phyloP scores from a whole-genome alignment of 2,113 vertebrate species.

The Leuciscus idus region DNA sequence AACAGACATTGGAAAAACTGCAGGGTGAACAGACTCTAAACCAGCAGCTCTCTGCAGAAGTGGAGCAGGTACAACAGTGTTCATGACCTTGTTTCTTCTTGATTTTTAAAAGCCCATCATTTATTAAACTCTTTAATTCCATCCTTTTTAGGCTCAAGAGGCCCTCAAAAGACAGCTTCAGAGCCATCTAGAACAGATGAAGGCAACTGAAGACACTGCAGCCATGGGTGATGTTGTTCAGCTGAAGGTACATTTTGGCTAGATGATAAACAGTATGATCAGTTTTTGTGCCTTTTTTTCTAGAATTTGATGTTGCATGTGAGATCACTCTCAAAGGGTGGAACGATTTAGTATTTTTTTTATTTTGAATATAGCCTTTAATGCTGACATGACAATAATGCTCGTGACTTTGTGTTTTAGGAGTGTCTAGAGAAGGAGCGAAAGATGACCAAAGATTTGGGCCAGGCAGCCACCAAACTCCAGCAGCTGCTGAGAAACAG shows the following conservation, averaged over 20 bases:
- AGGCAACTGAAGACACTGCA: conserved; percentile 67
- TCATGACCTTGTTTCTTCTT: neutral
- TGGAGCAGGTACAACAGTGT: conserved; percentile 79
- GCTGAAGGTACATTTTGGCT: conserved; percentile 81
- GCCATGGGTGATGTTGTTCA: conserved; percentile 75
- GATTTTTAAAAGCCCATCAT: neutral
- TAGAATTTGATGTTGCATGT: no score
- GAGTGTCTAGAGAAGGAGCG: conserved; percentile 92
- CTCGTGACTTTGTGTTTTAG: conserved; percentile 65
- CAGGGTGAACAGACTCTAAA: conserved; percentile 75
- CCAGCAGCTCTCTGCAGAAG: conserved; percentile 78
- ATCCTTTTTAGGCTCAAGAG: conserved; percentile 5
- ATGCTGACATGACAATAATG: neutral
- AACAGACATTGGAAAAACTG: conserved; percentile 71
- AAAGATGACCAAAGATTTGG: conserved; percentile 88
- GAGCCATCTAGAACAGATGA: conserved; percentile 85
- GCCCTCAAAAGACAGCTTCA: conserved; percentile 71
- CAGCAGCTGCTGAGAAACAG: conserved; percentile 88
- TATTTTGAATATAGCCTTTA: neutral
- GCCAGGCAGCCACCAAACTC: conserved; percentile 87
- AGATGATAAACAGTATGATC: neutral
- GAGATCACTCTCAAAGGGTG: neutral
- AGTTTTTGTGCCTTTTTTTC: neutral
- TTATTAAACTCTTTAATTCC: neutral
- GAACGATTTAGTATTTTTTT: neutral